Conservation (phyloP, 2,797 vertebrate species). For the Pyrocephalus nanus region DNA sequence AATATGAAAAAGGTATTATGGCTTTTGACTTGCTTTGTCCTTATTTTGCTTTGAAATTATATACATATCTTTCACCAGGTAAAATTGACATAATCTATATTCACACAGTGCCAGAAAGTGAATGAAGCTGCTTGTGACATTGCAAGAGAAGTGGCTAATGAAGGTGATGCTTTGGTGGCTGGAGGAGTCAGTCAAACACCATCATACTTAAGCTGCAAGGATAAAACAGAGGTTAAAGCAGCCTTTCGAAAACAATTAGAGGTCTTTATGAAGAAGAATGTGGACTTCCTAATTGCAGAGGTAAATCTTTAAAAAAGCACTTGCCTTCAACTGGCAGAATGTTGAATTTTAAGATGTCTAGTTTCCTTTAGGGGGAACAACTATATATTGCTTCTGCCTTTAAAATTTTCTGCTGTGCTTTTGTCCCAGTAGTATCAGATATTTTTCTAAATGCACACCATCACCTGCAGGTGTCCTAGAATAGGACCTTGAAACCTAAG, state of each 20-base stretch:
- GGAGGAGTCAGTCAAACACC: slow-evolving; percentile 96
- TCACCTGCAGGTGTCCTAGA: not conserved
- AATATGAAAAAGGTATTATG: not conserved
- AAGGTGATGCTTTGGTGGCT: slow-evolving; percentile 91
- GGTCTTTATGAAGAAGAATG: slow-evolving; percentile 89
- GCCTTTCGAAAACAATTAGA: slow-evolving; percentile 89
- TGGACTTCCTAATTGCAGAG: slow-evolving; percentile 97
- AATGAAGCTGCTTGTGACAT: slow-evolving; percentile 96
- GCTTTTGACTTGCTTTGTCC: not conserved
- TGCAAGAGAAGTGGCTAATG: slow-evolving; percentile 89
- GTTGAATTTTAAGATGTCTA: not conserved
- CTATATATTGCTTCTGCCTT: not conserved
- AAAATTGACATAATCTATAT: not conserved
- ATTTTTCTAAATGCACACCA: not conserved
- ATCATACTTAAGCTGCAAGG: slow-evolving; percentile 94
- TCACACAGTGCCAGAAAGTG: slow-evolving; percentile 83
- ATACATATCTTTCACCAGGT: not conserved
- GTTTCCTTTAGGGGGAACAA: not conserved
- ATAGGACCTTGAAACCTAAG: not conserved
- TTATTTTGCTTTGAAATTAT: not conserved
- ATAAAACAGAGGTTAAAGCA: slow-evolving; percentile 87
- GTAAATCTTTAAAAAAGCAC: slow-evolving; percentile 65
- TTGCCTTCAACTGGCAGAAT: not conserved
- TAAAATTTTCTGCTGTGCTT: not conserved
- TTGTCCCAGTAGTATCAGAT: not conserved